These are phyloP conservation scores for Gila robusta DNA, from an alignment of 2,797 vertebrate species.

Conservation along the genomic window DNA sequence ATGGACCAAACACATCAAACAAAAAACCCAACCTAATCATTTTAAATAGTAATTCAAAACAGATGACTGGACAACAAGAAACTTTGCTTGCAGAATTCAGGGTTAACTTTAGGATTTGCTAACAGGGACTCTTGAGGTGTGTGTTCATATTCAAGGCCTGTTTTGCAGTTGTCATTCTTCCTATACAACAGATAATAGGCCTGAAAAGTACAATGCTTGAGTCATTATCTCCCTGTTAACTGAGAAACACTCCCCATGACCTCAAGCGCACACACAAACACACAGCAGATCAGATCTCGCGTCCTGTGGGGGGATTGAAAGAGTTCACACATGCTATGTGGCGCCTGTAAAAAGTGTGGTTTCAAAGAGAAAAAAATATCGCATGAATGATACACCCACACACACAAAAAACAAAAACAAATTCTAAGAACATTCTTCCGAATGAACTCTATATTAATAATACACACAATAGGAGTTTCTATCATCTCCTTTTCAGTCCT, in stretches of 20 bases:
- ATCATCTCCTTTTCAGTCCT: constrained; percentile 16
- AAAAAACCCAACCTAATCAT: neutral
- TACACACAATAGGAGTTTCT: neutral
- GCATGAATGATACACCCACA: neutral
- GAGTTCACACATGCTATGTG: constrained; percentile 21
- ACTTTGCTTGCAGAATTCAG: neutral
- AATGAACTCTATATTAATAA: constrained; percentile 14
- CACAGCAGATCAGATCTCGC: constrained; percentile 40
- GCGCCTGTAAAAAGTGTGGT: neutral
- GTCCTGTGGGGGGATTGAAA: constrained; percentile 29
- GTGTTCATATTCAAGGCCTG: constrained; percentile 15
- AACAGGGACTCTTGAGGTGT: neutral
- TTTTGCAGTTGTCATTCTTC: constrained; percentile 35
- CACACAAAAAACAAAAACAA: neutral
- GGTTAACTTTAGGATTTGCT: neutral
- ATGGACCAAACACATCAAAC: neutral
- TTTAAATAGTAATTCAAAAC: neutral
- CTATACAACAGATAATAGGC: constrained; percentile 35
- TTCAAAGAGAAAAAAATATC: neutral
- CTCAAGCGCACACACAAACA: constrained; percentile 38
- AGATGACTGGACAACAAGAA: neutral
- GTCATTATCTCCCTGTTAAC: constrained; percentile 48
- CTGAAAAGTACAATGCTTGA: constrained; percentile 27
- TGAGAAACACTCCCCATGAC: constrained; percentile 50
- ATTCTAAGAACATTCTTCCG: neutral